Base-by-base conservation (phyloP, 2,113 vertebrate genomes). In the Corythoichthys intestinalis region DNA sequence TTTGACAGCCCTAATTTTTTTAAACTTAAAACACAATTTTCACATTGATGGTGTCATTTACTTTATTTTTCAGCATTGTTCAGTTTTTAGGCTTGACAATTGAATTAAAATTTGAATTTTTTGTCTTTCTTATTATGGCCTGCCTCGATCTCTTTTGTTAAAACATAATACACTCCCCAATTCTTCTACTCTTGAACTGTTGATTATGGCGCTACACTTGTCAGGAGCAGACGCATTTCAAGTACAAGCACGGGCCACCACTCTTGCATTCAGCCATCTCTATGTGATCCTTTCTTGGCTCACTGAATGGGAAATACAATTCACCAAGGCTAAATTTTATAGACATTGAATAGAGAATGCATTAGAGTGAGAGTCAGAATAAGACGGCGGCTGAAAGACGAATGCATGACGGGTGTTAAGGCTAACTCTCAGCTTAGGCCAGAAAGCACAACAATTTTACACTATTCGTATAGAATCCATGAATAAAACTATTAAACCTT, bases 361-460 rank as follows among this genome's bases (percentile, higher is more conserved):
- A 37, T 83, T 67, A 41, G 53, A 41, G 44, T 66, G 52, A 20
- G 63, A 69, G 61, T 71, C 69, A 72, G 66, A 72, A 38, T 77
- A 63, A 74, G 75, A 82, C 71, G 67, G 77, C 74, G 66, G 56
- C 60, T 69, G 61, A 59, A 6, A 69, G 57, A 67, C 65, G 69
- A 69, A 67, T 57, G 58, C 65, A 80, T 70, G 52, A 83, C 59
- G 70, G 76, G 78, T 14, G 14, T 13, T 0, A 58, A 58, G 77
- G 78, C 81, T 86, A 87, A 86, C 82, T 87, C 85, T 82, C 84
- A 86, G 73, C 6, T 14, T 37, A 14, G 34, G 56, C 56, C 14
- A 37, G 6, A 37, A 37, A 11, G 12, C 10, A 5, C 6, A 37
- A 4, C 34, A 37, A 14, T 44, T 44, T 44, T 44, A 44, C 0